Evolutionary conservation across 64 coral and sea anemone species (phyloP).

Genomic region (Dendrophyllia cribrosa): DNA sequence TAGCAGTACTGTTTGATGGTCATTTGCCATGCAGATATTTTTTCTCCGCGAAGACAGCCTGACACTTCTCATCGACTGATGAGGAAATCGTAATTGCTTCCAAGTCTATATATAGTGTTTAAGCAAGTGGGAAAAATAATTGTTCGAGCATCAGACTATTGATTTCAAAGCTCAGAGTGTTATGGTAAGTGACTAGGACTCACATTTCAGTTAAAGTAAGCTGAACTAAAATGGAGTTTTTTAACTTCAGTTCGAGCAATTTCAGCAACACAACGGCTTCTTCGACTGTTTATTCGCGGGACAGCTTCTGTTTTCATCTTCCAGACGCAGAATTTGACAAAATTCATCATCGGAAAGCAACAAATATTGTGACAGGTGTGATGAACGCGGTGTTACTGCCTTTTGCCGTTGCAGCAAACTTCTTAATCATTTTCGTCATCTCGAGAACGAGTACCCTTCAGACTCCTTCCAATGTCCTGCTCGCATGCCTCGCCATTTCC

Average conservation of each 20-base stretch:
- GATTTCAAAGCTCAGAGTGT: neutral
- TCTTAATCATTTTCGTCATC: slow-evolving; percentile 10
- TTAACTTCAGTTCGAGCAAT: neutral
- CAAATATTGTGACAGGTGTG: too few relatives aligned
- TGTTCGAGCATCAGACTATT: neutral
- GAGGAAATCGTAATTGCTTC: too few relatives aligned
- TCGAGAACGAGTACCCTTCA: slow-evolving; percentile 43
- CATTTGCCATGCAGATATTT: too few relatives aligned
- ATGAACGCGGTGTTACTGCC: too few relatives aligned
- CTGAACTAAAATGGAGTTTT: neutral
- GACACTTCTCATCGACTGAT: too few relatives aligned
- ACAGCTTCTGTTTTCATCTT: neutral
- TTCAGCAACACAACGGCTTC: neutral
- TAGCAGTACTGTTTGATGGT: too few relatives aligned
- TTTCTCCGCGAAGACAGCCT: too few relatives aligned
- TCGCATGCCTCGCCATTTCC: slow-evolving; percentile 69
- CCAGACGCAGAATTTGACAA: too few relatives aligned
- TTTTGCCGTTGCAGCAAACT: too few relatives aligned
- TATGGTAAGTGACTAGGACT: neutral
- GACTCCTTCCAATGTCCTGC: slow-evolving; percentile 68
- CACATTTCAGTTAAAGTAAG: neutral
- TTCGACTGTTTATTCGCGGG: neutral
- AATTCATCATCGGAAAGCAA: too few relatives aligned
- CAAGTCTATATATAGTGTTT: too few relatives aligned
- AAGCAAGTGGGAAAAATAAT: too few relatives aligned